Conservation (phyloP, 2,113 vertebrate species). For the Melanocharis versteri region DNA sequence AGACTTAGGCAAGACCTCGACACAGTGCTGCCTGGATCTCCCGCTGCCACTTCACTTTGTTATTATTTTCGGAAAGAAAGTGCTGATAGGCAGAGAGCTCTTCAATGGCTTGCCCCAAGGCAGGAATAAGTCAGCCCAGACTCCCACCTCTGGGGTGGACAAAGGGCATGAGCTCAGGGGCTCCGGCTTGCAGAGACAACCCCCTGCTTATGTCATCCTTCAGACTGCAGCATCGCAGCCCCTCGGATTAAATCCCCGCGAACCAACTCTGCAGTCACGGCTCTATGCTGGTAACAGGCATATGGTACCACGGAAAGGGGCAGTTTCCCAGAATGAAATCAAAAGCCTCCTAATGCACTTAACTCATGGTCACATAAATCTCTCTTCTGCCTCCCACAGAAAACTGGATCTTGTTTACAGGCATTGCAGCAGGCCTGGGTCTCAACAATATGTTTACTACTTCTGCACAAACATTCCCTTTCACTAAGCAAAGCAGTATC, state of each 20-base stretch:
- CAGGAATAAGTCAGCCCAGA: background rate
- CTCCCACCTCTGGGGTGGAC: background rate
- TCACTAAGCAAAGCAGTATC: background rate
- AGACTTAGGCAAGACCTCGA: constrained; percentile 32
- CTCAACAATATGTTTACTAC: constrained; percentile 51
- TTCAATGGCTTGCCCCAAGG: background rate
- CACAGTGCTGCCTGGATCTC: constrained; percentile 5
- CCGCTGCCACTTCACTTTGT: constrained; percentile 9
- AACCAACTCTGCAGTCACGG: background rate
- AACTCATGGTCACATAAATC: constrained; percentile 48
- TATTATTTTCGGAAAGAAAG: constrained; percentile 27
- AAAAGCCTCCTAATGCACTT: constrained; percentile 58
- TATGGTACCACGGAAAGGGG: constrained; percentile 3
- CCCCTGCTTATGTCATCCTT: background rate
- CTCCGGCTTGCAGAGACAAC: background rate
- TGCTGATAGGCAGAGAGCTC: background rate
- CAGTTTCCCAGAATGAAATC: constrained; percentile 44
- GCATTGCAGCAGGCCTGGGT: constrained; percentile 49
- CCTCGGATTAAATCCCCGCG: background rate
- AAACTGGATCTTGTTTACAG: constrained; percentile 47
- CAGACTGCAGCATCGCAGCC: background rate
- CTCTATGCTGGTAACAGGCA: background rate
- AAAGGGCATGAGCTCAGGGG: background rate
- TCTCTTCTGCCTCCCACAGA: constrained; percentile 42
- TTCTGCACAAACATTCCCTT: constrained; percentile 7